phyloP scores from a whole-genome alignment of 2,797 vertebrate genomes.

The Tenualosa ilisha region DNA sequence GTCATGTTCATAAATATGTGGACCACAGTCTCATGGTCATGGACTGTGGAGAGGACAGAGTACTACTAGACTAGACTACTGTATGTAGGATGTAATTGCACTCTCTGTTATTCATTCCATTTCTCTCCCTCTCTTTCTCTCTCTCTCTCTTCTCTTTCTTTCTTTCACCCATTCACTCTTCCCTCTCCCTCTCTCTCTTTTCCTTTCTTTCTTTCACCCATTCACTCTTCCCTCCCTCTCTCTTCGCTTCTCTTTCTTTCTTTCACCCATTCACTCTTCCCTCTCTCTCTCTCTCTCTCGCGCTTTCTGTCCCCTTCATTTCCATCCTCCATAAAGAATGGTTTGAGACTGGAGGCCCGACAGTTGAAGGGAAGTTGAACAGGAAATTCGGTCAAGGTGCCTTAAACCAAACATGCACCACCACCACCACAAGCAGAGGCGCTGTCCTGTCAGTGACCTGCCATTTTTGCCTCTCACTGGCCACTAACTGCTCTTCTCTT shows the following conservation, averaged over 20 bases:
- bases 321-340: background rate
- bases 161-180: background rate
- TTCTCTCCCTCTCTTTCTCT: background rate
- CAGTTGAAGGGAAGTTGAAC: constrained; percentile 11
- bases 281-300: background rate
- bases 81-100: background rate
- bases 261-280: background rate
- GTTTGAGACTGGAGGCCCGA: background rate
- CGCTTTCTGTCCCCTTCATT: background rate
- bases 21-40: background rate
- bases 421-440: background rate
- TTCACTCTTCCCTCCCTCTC: background rate
- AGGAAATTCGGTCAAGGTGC: constrained; percentile 16
- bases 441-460: background rate
- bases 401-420: background rate
- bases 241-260: background rate
- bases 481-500: background rate
- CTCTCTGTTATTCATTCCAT: background rate
- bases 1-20: background rate
- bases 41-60: background rate
- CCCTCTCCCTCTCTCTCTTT: background rate
- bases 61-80: background rate
- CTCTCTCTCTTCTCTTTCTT: background rate
- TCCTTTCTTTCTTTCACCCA: too few species aligned
- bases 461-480: background rate